Base-by-base conservation (phyloP, 1,140 invertebrate species). In the Heterodera carotae region DNA sequence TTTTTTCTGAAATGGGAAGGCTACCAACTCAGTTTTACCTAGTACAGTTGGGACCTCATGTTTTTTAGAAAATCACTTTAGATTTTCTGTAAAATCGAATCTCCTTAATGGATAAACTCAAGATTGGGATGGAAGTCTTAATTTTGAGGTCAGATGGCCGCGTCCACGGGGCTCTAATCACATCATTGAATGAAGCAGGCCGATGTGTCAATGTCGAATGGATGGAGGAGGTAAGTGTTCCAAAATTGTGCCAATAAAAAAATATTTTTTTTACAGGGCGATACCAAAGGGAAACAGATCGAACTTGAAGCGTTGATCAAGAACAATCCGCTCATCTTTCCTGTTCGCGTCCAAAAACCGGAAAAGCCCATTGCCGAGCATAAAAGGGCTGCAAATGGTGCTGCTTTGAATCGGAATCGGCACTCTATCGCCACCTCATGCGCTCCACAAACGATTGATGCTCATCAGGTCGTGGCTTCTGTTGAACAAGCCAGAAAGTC, bases 271-370 rank as follows among this genome's bases (percentile, higher is more conserved):
- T n/a, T n/a, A n/a, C 53, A 86, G 83, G 94, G 94, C 81, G 97
- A 99, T 90, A 98, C 97, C 48, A 99, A 99, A 90, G 97, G 97
- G 86, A 99, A 99, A 91, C 96, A 98, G 91, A 93, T 97, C n/a
- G 82, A 84, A 34, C 43, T 87, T 18, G 73, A 73, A 12, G 66
- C 66, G 33, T 29, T 86, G 7, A 36, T 85, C 1, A 71, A 73
- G 22, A 25, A 77, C 33, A 86, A 87, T 76, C 85, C 71, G 7
- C 27, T 29, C n/a, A 64, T 74, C 36, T 59, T 74, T 66, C 62
- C 27, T 12, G 27, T 2, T 22, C 62, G 62, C 22, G 62, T n/a
- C 22, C 29, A 12, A 12, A 34, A 66, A 27, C 25, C 29, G 62
- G 29, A 66, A 31, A 29, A 66, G 22, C 29, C 29, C 4, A 29